These are phyloP conservation scores for human (Homo sapiens) DNA, from an alignment of 2,113 vertebrate species.

Conservation along the genomic window GRCh38 chr1:4053001-4053500, in stretches of 20 bases:
- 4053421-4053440: neutral
- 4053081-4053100: neutral
- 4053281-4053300: neutral
- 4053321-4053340: neutral
- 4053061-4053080: neutral
- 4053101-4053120: neutral
- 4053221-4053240: neutral
- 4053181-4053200: too few relatives aligned
- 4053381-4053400: neutral
- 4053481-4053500: neutral
- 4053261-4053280: neutral
- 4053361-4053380: too few relatives aligned
- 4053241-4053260: neutral
- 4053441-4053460: neutral
- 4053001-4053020: neutral
- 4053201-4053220: accelerated
- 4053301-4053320: too few relatives aligned
- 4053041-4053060: constrained; percentile 5
- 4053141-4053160: neutral
- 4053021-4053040: neutral
- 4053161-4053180: accelerated
- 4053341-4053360: neutral
- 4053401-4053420: neutral
- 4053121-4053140: neutral
- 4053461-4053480: neutral